Base-by-base conservation (phyloP, 2,113 vertebrate species). In the Prochilodus magdalenae region DNA sequence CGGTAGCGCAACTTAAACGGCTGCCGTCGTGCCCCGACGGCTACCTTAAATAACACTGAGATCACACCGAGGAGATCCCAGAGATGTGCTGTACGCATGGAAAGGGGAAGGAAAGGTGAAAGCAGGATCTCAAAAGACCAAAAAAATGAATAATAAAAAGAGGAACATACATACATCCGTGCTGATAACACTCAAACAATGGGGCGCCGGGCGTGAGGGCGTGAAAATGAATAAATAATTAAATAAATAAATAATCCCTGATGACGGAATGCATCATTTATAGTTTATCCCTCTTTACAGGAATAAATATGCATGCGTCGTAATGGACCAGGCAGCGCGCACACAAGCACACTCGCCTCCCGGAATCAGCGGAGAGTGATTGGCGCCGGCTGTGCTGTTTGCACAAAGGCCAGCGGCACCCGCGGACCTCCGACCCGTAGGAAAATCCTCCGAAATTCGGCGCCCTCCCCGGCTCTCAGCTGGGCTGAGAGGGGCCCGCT, bases 1-100 rank as follows among this genome's bases (percentile, higher is more conserved):
- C 30, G 87, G 69, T 80, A 85, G 78, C 80, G 76, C 44, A 75
- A 79, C 85, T 88, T 88, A 89, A 88, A 89, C 51, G 40, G 80
- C 90, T 40, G 82, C 79, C 84, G 83, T 88, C 81, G 83, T 86
- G 27, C 36, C n/a, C 66, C 1, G 5, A 55, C 60, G 84, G 84
- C 84, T 86, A 84, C 90, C 86, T 89, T 79, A 89, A 92, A 88
- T 91, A 86, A 89, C 83, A 81, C 49, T 76, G 80, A 88, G 87
- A 83, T 76, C 69, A 77, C 66, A 78, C 79, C 2, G 67, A 79
- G 62, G 84, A 53, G 75, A 76, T 27, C 73, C 81, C 53, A 55
- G 75, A 22, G 75, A 82, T 40, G 71, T 40, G 81, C 81, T 82
- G 71, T 79, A 65, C 44, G 65, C 71, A 76, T 59, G 36, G 7